phyloP scores from a whole-genome alignment of 2,113 vertebrate species.

The Nyctibius bracteatus region DNA sequence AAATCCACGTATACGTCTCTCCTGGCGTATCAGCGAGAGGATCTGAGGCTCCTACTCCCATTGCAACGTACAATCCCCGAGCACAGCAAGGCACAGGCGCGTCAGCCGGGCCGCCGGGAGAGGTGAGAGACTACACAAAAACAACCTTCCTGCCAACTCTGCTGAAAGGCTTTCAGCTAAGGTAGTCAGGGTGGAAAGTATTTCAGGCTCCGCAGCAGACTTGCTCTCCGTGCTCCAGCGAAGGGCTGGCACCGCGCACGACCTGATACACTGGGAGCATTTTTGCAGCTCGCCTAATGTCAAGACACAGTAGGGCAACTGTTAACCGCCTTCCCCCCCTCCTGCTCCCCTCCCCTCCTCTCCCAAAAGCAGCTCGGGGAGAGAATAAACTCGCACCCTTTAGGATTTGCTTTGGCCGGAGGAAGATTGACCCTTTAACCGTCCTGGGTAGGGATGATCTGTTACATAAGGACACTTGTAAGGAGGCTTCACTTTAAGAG shows the following conservation, averaged over 20 bases:
- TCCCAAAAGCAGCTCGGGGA: background rate
- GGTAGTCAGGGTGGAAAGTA: constrained; percentile 51
- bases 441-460: background rate
- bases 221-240: constrained; percentile 27
- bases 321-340: background rate
- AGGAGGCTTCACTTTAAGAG: background rate
- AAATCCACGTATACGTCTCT: background rate
- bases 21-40: constrained; percentile 23
- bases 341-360: constrained; percentile 3
- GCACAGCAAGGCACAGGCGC: background rate
- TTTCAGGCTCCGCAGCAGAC: constrained; percentile 53
- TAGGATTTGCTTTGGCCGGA: background rate
- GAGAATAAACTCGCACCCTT: background rate
- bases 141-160: constrained; percentile 58
- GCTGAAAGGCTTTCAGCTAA: constrained; percentile 54
- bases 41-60: constrained; percentile 50
- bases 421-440: background rate
- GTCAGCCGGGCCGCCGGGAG: constrained; percentile 34
- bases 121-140: constrained; percentile 62
- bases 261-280: constrained; percentile 56
- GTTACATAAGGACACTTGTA: background rate
- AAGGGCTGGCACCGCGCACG: constrained; percentile 36
- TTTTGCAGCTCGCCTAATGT: constrained; percentile 44
- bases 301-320: constrained; percentile 51
- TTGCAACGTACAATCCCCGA: background rate